A percentile compares a stretch with the other conserved stretches of the same genome.
phyloP scores from a whole-genome alignment of 2,113 vertebrate genomes.

The Bos indicus region DNA sequence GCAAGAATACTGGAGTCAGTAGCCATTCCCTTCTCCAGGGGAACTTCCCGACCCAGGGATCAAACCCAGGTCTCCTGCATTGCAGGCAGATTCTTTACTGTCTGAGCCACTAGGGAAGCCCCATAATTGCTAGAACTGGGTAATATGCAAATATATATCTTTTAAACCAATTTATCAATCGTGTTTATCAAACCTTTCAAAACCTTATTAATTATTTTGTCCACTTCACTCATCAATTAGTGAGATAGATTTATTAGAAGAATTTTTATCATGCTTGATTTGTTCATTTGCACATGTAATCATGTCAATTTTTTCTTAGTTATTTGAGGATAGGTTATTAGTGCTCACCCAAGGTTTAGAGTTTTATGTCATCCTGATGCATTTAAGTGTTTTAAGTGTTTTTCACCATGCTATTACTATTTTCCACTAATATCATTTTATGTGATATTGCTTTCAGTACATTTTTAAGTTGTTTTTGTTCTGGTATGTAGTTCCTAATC shows the following conservation, averaged over 20 bases:
- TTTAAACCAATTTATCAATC: not conserved
- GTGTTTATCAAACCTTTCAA: not conserved
- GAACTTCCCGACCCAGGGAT: not conserved
- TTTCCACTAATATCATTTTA: not conserved
- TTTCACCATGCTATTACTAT: not conserved
- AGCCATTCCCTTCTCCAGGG: not conserved
- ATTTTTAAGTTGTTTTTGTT: not conserved
- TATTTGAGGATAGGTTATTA: not conserved
- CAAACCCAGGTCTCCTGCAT: not conserved
- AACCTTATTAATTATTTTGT: not conserved
- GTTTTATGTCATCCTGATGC: not conserved
- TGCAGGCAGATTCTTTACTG: not conserved
- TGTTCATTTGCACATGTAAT: not conserved
- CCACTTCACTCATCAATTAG: not conserved
- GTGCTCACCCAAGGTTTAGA: not conserved
- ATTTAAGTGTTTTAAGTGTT: not conserved
- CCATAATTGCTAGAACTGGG: not conserved
- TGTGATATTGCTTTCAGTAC: not conserved
- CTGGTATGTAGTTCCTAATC: not conserved
- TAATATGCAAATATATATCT: not conserved
- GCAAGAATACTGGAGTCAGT: not conserved
- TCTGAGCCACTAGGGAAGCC: not conserved
- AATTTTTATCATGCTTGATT: not conserved
- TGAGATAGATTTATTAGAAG: not conserved
- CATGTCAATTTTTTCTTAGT: not conserved